phyloP scores from a whole-genome alignment of 2,113 vertebrate genomes.

The Amblyopsis rosae region DNA sequence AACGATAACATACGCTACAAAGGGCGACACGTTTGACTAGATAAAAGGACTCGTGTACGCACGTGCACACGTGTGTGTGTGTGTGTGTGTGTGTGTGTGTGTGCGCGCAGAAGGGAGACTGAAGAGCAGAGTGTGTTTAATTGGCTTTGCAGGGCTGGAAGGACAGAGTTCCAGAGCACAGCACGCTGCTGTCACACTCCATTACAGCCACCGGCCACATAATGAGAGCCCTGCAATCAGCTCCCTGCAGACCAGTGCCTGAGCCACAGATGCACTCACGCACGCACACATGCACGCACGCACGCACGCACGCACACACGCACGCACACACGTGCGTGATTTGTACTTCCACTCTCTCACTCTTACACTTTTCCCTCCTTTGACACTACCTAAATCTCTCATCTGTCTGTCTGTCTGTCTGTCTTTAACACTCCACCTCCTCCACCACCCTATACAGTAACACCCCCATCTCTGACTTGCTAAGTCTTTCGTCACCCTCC shows the following conservation, averaged over 20 bases:
- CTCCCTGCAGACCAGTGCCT: constrained; percentile 79
- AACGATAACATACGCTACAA: not conserved
- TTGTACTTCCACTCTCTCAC: constrained; percentile 20
- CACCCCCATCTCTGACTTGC: constrained; percentile 9
- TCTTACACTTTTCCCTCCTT: constrained; percentile 55
- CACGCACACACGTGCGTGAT: constrained; percentile 17
- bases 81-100: constrained; percentile 23
- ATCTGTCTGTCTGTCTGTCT: constrained; percentile 43
- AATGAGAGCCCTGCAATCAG: constrained; percentile 89
- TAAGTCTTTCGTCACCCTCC: constrained; percentile 14
- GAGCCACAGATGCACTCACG: constrained; percentile 39
- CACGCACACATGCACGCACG: constrained; percentile 17
- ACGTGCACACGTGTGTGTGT: constrained; percentile 5
- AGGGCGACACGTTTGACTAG: constrained; percentile 7
- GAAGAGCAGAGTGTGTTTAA: constrained; percentile 71
- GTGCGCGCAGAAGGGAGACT: not conserved
- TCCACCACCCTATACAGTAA: not conserved
- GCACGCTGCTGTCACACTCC: constrained; percentile 92
- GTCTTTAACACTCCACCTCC: constrained; percentile 23
- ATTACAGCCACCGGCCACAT: constrained; percentile 88
- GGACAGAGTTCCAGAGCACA: constrained; percentile 83
- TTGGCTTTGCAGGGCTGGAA: constrained; percentile 88
- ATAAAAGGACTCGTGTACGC: not conserved
- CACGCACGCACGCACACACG: not conserved
- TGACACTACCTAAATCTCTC: constrained; percentile 43